These are phyloP conservation scores for Seriola rivoliana DNA, from an alignment of 2,113 vertebrate species.

Conservation along the genomic window DNA sequence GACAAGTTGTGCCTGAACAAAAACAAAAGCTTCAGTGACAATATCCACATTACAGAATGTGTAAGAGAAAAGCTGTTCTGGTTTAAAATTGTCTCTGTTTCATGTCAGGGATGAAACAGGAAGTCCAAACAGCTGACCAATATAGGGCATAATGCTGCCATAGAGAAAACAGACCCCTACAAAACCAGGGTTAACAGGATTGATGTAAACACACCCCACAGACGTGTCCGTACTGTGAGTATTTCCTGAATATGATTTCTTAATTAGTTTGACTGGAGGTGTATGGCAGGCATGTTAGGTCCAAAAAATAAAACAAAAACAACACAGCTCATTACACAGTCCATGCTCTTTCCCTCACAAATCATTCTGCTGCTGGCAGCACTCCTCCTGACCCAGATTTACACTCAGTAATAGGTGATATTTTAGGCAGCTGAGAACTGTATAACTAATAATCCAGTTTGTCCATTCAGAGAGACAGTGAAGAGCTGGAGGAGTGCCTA, in stretches of 20 bases:
- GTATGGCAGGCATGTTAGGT: neutral
- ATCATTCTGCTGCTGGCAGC: slow-evolving; percentile 7
- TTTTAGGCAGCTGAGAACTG: slow-evolving; percentile 3
- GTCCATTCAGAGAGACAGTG: slow-evolving; percentile 16
- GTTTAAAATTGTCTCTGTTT: too few relatives aligned
- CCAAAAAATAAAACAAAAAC: neutral
- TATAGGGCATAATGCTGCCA: too few relatives aligned
- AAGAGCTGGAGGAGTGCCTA: neutral
- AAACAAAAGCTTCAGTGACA: too few relatives aligned
- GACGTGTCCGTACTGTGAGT: neutral
- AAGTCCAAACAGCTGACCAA: too few relatives aligned
- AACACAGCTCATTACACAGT: slow-evolving; percentile 15
- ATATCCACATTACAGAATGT: too few relatives aligned
- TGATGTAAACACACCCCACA: neutral
- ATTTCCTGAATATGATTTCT: neutral
- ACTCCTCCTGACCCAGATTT: slow-evolving; percentile 51
- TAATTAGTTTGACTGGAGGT: neutral
- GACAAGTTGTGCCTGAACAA: too few relatives aligned
- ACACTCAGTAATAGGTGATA: slow-evolving; percentile 8
- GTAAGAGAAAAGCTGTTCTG: too few relatives aligned
- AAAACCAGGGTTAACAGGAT: too few relatives aligned
- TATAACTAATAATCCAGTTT: slow-evolving; percentile 37
- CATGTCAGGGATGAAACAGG: too few relatives aligned
- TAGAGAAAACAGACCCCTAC: too few relatives aligned
- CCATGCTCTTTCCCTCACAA: slow-evolving; percentile 1